Conservation (phyloP, 1,140 invertebrate genomes). For the Bathynomus jamesi region DNA sequence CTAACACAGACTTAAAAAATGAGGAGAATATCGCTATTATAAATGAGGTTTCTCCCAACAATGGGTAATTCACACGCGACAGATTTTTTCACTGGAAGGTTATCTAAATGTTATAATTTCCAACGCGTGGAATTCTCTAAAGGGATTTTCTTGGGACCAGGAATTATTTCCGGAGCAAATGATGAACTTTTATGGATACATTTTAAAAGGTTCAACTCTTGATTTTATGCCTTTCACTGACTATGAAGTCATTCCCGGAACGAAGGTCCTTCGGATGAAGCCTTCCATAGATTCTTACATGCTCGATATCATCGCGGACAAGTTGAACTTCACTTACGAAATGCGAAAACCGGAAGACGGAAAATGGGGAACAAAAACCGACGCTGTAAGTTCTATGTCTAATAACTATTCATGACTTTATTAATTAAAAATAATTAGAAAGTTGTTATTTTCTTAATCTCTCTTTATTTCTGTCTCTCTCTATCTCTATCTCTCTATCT, state of each 20-base stretch:
- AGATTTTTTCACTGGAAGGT: too few relatives aligned
- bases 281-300: constrained; percentile 2
- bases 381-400: neutral
- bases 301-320: neutral
- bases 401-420: neutral
- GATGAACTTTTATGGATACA: constrained; percentile 11
- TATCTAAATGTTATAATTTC: too few relatives aligned
- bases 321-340: constrained; percentile 12
- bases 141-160: too few relatives aligned
- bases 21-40: too few relatives aligned
- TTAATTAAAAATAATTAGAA: neutral
- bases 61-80: too few relatives aligned
- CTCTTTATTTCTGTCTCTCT: too few relatives aligned
- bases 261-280: neutral
- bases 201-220: neutral
- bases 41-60: too few relatives aligned
- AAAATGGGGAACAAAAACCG: neutral
- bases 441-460: neutral
- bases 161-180: constrained; percentile 11
- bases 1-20: too few relatives aligned
- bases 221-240: constrained; percentile 7
- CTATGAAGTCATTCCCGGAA: too few relatives aligned
- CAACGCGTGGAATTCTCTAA: too few relatives aligned
- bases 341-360: neutral
- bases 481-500: neutral